Conservation (phyloP, 30 jellyfish, hydroid and myxozoan genomes). For the Aurelia sp. region DNA sequence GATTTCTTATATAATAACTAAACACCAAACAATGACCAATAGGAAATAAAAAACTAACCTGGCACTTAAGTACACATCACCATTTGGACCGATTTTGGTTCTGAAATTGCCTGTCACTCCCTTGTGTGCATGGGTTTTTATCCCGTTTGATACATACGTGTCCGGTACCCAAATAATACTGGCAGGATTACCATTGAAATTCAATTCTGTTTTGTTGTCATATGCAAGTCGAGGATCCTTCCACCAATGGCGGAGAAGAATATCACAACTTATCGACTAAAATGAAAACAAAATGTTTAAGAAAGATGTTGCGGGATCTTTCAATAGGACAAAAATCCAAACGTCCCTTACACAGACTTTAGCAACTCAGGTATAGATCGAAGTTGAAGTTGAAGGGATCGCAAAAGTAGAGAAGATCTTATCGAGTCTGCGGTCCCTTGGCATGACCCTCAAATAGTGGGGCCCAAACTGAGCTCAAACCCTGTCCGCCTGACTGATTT, state of each 20-base stretch:
- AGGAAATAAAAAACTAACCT: constrained; percentile 10
- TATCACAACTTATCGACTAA: constrained; percentile 38
- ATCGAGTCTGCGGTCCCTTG: no score
- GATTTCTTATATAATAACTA: no score
- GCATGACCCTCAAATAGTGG: no score
- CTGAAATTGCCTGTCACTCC: constrained; percentile 10
- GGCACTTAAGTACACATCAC: constrained; percentile 44
- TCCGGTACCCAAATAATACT: constrained; percentile 65
- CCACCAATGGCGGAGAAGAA: constrained; percentile 67
- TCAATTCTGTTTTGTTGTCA: constrained; percentile 12
- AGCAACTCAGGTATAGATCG: no score
- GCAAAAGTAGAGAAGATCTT: no score
- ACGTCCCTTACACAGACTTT: neutral
- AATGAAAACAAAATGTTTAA: neutral
- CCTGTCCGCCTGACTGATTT: no score
- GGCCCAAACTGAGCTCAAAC: no score
- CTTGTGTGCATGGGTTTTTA: neutral
- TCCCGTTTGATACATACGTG: constrained; percentile 30
- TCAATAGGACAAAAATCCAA: neutral
- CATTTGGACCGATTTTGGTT: constrained; percentile 48
- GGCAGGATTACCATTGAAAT: constrained; percentile 59
- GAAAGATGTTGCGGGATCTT: neutral
- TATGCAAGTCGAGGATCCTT: constrained; percentile 46
- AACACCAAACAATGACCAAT: no score
- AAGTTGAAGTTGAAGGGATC: no score